phyloP scores from a whole-genome alignment of 2,797 vertebrate species.

The Pampus argenteus region DNA sequence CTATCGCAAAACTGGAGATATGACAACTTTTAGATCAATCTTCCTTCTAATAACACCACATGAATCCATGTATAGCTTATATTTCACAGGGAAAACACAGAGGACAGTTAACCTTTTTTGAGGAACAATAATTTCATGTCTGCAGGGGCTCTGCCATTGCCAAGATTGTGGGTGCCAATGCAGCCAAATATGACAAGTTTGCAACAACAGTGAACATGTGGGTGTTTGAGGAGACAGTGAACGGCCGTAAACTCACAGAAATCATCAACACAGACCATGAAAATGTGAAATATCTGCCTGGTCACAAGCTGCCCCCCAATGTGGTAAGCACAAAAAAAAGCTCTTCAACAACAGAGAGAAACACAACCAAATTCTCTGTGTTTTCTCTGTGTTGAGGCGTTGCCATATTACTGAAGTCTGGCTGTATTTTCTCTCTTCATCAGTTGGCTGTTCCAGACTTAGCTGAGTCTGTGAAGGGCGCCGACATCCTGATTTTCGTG shows the following conservation, averaged over 20 bases:
- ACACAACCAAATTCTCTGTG: too few species aligned
- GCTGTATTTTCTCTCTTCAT: background rate
- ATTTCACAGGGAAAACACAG: background rate
- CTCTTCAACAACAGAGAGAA: background rate
- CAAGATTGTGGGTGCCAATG: conserved; percentile 93
- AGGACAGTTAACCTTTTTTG: background rate
- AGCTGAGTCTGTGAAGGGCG: conserved; percentile 88
- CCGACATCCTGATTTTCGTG: conserved; percentile 94
- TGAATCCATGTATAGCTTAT: background rate
- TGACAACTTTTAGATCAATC: too few species aligned
- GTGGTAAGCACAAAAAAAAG: conserved; percentile 84
- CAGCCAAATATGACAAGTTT: conserved; percentile 87
- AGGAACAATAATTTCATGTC: conserved; percentile 18
- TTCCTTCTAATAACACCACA: too few species aligned
- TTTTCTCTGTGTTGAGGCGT: background rate
- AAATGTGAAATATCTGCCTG: conserved; percentile 95
- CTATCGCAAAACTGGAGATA: too few species aligned
- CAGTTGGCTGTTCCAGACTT: conserved; percentile 94
- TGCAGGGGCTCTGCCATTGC: conserved; percentile 97
- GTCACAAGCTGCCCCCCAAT: conserved; percentile 94
- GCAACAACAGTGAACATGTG: conserved; percentile 93
- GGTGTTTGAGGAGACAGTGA: conserved; percentile 95
- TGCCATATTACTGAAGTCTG: background rate
- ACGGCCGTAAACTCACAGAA: conserved; percentile 90
- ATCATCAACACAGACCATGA: conserved; percentile 97